Evolutionary conservation across 2,888 invertebrate genomes (phyloP).

Genomic region (Cepaea hortensis): DNA sequence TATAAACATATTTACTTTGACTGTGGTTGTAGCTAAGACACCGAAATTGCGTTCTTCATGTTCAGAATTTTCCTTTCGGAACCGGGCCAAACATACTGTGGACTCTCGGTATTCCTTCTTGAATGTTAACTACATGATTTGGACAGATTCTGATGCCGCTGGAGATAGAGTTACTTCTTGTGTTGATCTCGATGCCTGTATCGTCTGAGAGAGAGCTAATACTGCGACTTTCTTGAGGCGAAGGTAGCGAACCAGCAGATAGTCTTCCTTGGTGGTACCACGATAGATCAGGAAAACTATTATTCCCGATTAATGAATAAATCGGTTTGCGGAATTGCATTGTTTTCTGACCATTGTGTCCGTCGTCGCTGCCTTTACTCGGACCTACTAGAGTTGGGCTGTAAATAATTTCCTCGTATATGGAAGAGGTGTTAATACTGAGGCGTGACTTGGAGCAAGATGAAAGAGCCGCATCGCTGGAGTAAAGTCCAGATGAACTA

Average conservation of each 20-base stretch:
- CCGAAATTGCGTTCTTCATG: neutral
- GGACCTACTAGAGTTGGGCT: neutral
- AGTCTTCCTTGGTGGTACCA: neutral
- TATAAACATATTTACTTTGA: neutral
- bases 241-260: neutral
- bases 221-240: neutral
- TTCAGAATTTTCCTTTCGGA: neutral
- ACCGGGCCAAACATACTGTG: neutral
- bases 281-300: neutral
- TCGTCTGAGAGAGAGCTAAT: neutral
- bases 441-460: conserved; percentile 29
- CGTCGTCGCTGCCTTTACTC: neutral
- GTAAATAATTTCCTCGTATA: conserved; percentile 26
- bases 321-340: neutral
- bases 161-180: neutral
- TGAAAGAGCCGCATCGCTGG: conserved; percentile 39
- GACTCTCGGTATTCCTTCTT: neutral
- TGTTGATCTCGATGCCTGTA: neutral
- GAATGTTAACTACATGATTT: neutral
- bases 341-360: neutral
- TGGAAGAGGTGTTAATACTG: conserved; percentile 25
- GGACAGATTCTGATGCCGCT: neutral
- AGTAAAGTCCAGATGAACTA: conserved; percentile 15
- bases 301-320: neutral
- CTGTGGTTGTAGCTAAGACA: neutral